A percentile compares a stretch with the other conserved stretches of the same genome.
These are phyloP conservation scores for Montipora foliosa DNA, from an alignment of 64 coral and sea anemone species.

Conservation along the genomic window DNA sequence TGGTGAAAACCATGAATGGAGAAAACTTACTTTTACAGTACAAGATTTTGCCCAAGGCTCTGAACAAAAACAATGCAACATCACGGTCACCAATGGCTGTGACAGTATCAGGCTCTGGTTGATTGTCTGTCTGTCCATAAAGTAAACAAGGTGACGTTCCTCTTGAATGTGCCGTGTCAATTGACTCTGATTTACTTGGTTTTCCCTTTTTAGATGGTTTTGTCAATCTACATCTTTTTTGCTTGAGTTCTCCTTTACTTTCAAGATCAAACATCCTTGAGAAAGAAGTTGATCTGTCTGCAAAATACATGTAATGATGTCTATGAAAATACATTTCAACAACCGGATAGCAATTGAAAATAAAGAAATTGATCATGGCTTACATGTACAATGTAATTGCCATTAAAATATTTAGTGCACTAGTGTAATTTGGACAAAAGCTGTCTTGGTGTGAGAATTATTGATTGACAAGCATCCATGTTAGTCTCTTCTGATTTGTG, in stretches of 20 bases:
- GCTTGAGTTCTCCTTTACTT: background rate
- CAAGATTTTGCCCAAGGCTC: slow-evolving; percentile 92
- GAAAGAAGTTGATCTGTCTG: background rate
- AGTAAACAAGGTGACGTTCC: slow-evolving; percentile 2
- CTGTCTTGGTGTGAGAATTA: too few relatives aligned
- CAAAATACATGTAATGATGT: background rate
- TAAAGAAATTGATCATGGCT: too few relatives aligned
- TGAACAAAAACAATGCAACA: slow-evolving; percentile 88
- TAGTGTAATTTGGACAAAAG: too few relatives aligned
- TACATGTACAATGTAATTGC: too few relatives aligned
- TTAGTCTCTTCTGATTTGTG: too few relatives aligned
- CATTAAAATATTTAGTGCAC: too few relatives aligned
- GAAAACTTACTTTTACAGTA: slow-evolving; percentile 92
- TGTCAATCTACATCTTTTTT: slow-evolving; percentile 14
- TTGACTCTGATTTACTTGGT: background rate
- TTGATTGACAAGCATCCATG: too few relatives aligned
- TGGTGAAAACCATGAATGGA: background rate
- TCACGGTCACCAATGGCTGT: slow-evolving; percentile 90
- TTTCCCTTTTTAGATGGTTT: slow-evolving; percentile 40
- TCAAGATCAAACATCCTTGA: background rate
- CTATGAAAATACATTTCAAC: too few relatives aligned
- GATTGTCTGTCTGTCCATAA: slow-evolving; percentile 39
- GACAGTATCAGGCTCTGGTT: slow-evolving; percentile 31
- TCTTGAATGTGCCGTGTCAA: background rate
- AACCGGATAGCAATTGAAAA: too few relatives aligned